Evolutionary conservation across 2,113 vertebrate species (phyloP).

Genomic region (Macaca fascicularis): DNA sequence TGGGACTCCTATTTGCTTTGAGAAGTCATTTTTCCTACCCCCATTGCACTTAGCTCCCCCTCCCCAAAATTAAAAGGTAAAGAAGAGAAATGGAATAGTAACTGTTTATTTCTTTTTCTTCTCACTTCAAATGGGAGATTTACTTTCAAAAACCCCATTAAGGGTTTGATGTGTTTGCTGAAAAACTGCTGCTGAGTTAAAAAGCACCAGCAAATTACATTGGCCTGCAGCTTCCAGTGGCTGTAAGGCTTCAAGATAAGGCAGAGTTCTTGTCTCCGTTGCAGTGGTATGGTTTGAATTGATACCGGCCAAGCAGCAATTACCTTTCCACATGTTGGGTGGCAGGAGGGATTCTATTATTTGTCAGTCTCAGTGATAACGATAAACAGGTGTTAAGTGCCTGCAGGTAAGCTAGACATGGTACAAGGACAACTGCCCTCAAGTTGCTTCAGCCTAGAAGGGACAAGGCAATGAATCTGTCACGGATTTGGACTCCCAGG

Average conservation of each 20-base stretch:
- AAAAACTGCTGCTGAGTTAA: slow-evolving; percentile 45
- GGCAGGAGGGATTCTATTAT: background rate
- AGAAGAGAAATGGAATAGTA: slow-evolving; percentile 63
- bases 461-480: background rate
- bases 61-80: slow-evolving; percentile 52
- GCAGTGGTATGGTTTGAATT: background rate
- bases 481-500: background rate
- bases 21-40: slow-evolving; percentile 19
- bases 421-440: background rate
- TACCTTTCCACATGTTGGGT: slow-evolving; percentile 1
- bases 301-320: slow-evolving; percentile 9
- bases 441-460: background rate
- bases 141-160: slow-evolving; percentile 58
- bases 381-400: slow-evolving; percentile 37
- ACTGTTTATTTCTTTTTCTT: slow-evolving; percentile 60
- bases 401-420: slow-evolving; percentile 1
- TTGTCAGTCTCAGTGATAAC: slow-evolving; percentile 47
- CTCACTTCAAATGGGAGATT: slow-evolving; percentile 69
- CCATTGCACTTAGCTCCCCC: background rate
- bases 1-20: slow-evolving; percentile 51
- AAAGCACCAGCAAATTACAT: slow-evolving; percentile 32
- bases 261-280: background rate
- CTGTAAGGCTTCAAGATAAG: slow-evolving; percentile 20
- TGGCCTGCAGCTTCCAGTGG: background rate
- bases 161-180: slow-evolving; percentile 41